Evolutionary conservation across 2,113 vertebrate species (phyloP).

Genomic region (Fukomys damarensis): DNA sequence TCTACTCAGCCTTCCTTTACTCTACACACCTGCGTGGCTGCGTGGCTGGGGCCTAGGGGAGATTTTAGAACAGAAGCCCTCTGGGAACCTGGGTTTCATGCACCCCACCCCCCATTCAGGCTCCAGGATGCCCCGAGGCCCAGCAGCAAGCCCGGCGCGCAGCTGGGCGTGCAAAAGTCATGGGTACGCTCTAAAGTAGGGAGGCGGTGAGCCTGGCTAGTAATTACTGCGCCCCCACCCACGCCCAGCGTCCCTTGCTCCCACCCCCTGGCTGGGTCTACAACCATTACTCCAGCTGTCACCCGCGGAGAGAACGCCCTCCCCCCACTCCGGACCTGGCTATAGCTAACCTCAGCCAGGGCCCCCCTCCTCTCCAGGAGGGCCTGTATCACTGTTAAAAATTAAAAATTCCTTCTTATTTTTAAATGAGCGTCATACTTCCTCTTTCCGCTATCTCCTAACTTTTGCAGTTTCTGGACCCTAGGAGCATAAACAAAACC

Average conservation of each 20-base stretch:
- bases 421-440: neutral
- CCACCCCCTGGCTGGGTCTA: constrained; percentile 12
- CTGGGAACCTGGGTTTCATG: constrained; percentile 22
- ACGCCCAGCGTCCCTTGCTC: neutral
- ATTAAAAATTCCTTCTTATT: neutral
- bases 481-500: neutral
- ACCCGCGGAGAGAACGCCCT: constrained; percentile 26
- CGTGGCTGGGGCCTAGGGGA: neutral
- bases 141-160: constrained; percentile 30
- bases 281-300: constrained; percentile 73
- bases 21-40: neutral
- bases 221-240: constrained; percentile 71
- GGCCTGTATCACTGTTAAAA: neutral
- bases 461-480: neutral
- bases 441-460: neutral
- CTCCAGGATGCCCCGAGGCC: constrained; percentile 67
- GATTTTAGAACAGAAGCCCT: constrained; percentile 35
- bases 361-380: neutral
- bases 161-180: constrained; percentile 56
- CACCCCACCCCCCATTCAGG: constrained; percentile 27
- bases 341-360: neutral
- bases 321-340: neutral
- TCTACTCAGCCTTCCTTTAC: neutral
- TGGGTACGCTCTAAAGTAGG: neutral
- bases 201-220: constrained; percentile 49